Evolutionary conservation across 2,888 invertebrate species (phyloP), one percentile per base, ranked within the genome.

Genomic region (Drosophila antonietae): DNA sequence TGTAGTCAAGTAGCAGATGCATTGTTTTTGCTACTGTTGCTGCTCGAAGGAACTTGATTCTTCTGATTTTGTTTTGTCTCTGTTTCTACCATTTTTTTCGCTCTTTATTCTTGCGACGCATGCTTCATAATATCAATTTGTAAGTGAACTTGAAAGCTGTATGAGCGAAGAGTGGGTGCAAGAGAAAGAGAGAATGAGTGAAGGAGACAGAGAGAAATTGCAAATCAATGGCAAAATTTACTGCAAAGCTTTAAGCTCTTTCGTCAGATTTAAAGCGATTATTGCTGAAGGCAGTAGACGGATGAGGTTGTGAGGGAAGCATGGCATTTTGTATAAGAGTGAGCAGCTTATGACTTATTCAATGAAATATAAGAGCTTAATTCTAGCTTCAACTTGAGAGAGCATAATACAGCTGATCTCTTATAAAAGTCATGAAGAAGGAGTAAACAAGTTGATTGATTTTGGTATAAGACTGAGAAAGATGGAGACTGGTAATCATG

Each of bases 101-200:
- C 52, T 62, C 75, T 77, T 72, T 68, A 58, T 79, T 77, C 64
- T 58, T 39, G 68, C 43, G 58, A 78, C 64, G 64, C 49, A 65
- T 67, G 64, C 77, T 78, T 78, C 64, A 78, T 78, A 67, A 73
- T 73, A 67, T 68, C 72, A 79, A 78, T 78, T 79, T 79, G 64
- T 56, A 44, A 59, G 63, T 51, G 47, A 39, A 60, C 33, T 62
- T 56, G 10, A 51, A 51, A 49, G 33, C 33, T 12, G 8, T 49
- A 9, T 39, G 35, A 6, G 44, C 14, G 12, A 33, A 41, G 33
- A 33, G n/a, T 1, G 23, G 2, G 28, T 0, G 18, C 3, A 5
- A 8, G 39, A 33, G 33, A 8, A 28, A 28, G 23, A 23, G 23
- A 37, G 53, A 5, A n/a, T n/a, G 28, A 5, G 20, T n/a, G 28